Evolutionary conservation across 2,113 vertebrate genomes (phyloP).

Genomic region (Paradisaea rubra): DNA sequence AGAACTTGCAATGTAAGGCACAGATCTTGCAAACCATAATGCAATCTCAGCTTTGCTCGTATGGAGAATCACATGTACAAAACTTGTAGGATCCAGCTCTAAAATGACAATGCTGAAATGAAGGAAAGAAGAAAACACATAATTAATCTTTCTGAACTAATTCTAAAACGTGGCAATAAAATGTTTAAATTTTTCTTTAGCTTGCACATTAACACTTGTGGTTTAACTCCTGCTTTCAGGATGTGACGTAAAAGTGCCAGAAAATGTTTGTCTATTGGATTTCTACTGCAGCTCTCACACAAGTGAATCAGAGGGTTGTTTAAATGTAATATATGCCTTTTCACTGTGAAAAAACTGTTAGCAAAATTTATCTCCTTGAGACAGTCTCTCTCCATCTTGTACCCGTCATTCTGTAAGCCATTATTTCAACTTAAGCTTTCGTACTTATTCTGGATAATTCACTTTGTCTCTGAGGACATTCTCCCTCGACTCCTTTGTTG

Average conservation of each 20-base stretch:
- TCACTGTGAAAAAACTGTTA: neutral
- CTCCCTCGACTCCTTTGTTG: neutral
- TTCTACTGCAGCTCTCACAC: neutral
- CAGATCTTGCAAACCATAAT: neutral
- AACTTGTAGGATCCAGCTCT: neutral
- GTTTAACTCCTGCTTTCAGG: neutral
- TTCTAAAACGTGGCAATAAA: neutral
- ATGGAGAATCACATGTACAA: neutral
- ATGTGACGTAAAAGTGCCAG: neutral
- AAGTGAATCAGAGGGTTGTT: neutral
- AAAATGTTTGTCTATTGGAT: neutral
- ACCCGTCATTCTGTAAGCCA: neutral
- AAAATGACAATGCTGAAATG: neutral
- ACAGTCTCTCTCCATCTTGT: neutral
- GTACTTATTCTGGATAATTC: conserved; percentile 1
- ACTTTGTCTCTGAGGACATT: neutral
- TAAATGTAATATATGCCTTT: neutral
- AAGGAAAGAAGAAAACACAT: neutral
- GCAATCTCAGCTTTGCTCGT: neutral
- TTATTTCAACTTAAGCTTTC: conserved; percentile 9
- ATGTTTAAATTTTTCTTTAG: neutral
- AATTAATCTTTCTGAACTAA: neutral
- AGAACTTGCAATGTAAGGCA: neutral
- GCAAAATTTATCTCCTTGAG: neutral
- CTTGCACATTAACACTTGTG: neutral